A percentile compares a stretch with the other conserved stretches of the same genome.
Evolutionary conservation across 2,113 vertebrate genomes (phyloP).

Genomic region (Porphyrio hochstetteri): DNA sequence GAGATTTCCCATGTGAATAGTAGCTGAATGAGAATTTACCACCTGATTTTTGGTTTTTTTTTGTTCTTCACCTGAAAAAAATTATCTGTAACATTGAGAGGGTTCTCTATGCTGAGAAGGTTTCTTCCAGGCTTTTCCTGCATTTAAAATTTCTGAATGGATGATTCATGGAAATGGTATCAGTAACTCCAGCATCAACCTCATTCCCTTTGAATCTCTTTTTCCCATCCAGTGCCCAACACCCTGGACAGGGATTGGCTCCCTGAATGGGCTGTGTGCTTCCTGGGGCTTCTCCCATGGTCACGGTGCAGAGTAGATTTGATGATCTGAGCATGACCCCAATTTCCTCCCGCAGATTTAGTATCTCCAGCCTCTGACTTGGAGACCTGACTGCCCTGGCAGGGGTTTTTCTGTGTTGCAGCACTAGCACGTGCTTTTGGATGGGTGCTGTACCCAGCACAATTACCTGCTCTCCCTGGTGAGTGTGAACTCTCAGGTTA

Average conservation of each 20-base stretch:
- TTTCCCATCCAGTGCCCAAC: fast-evolving
- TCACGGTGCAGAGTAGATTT: background rate
- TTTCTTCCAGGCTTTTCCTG: background rate
- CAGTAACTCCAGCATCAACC: background rate
- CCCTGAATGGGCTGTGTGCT: background rate
- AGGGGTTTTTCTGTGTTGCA: fast-evolving
- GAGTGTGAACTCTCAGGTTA: background rate
- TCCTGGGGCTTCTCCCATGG: background rate
- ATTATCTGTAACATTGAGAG: background rate
- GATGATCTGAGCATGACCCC: background rate
- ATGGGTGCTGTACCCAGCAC: fast-evolving
- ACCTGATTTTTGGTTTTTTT: background rate
- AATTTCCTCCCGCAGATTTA: fast-evolving
- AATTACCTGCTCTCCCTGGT: fast-evolving
- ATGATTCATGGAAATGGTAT: background rate
- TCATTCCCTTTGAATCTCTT: background rate
- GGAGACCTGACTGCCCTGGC: background rate
- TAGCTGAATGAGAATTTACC: background rate
- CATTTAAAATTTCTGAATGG: background rate
- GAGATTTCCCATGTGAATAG: background rate
- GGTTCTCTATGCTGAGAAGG: background rate
- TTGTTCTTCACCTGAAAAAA: background rate
- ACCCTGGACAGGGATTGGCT: background rate
- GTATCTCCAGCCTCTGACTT: background rate
- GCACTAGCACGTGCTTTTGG: background rate